Base-by-base conservation (phyloP, 1,140 invertebrate genomes). In the Drosophila nebulosa region DNA sequence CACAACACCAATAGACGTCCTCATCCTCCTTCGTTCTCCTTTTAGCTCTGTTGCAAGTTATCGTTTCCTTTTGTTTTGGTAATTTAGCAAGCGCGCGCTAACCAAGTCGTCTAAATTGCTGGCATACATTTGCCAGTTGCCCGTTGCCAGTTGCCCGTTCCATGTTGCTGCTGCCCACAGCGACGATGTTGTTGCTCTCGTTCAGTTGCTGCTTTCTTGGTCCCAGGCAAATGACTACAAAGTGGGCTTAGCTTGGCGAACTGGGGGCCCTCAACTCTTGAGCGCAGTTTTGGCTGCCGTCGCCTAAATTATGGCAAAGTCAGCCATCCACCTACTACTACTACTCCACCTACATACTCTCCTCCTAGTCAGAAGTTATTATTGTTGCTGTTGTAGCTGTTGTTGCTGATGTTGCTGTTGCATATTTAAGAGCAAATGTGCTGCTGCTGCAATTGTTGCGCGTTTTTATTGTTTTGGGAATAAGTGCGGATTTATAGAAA, bases 401-500 rank as follows among this genome's bases (percentile, higher is more conserved):
- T 46, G 62, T 4, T 27, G 18, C 9, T 59, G 18, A 16, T 58
- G 42, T 21, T 69, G 73, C 35, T 74, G 78, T 66, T 85, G 78
- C 77, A 80, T 86, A 85, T 78, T 85, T 85, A 86, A 85, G 78
- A 75, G 69, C 69, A 71, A 86, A 74, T 75, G 69, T 69, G 72
- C 70, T 46, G 39, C 70, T 46, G 39, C 18, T 46, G 69, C 81
- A 85, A 85, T 85, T 85, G 81, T 85, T 86, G 81, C 81, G 78
- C 81, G 81, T 81, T 85, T 46, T 86, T 85, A 85, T 85, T 86
- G 81, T 85, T 85, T 85, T 85, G 81, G 81, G 81, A 86, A 81
- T 86, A 81, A 86, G 81, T 78, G 81, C 81, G 83, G 81, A 85
- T 85, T 85, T 85, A 86, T 85, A 85, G 78, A 86, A 79, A 69